Base-by-base conservation (phyloP, 2,888 invertebrate genomes). In the Pandemis corylana region DNA sequence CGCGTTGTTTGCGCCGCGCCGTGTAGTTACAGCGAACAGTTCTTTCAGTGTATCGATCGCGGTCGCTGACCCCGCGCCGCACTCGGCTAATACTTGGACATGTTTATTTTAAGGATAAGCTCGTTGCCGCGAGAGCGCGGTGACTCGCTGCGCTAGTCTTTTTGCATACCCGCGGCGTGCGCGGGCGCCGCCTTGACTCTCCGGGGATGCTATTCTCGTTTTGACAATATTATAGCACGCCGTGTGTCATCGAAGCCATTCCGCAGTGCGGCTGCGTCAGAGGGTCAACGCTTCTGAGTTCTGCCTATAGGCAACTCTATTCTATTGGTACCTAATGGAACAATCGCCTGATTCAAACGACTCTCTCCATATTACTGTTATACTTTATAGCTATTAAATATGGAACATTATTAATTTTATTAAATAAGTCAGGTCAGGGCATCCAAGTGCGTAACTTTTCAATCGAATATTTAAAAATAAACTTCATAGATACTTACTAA, bases 31-130 rank as follows among this genome's bases (percentile, higher is more conserved):
- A 65, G 5, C 28, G 13, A 7, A 7, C 28, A 20, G 49, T 64
- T 44, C 41, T 15, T 46, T 65, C 46, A 61, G 28, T 13, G 49
- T 62, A 72, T 68, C 72, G 72, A 68, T 63, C 62, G 62, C 72
- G 72, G 72, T 72, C 72, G 68, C 46, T 56, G 72, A 72, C 72
- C 72, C 72, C 63, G 41, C 72, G 49, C 20, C 72, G 28, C 49
- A 46, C 28, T 67, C 64, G 64, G 64, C 64, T 46, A 46, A 65
- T n/a, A 65, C 72, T 68, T 53, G 53, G 63, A 68, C 63, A 56
- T 56, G 72, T 72, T 72, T 72, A 72, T 72, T 72, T 72, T 53
- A 72, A 51, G 72, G 46, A 46, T 46, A 12, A 46, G 46, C n/a
- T 20, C 20, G 56, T n/a, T 5, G 53, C 7, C 49, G 49, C 49